Evolutionary conservation across 2,797 vertebrate species (phyloP).

Genomic region (Lacerta viridis): DNA sequence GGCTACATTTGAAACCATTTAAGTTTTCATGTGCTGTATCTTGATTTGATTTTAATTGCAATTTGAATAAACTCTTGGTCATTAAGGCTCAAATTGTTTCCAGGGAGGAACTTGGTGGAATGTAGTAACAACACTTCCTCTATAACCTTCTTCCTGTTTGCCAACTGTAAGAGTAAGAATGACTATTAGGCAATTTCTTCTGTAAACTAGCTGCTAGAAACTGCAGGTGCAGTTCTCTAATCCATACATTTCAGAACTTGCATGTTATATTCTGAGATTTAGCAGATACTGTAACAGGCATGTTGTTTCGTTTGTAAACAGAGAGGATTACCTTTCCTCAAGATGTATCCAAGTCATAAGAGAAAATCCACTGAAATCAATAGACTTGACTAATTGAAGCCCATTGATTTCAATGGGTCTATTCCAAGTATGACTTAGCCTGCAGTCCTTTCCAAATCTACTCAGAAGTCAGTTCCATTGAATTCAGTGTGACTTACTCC

Average conservation of each 20-base stretch:
- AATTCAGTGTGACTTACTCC: no score
- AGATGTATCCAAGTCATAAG: no score
- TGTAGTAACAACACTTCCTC: constrained; percentile 13
- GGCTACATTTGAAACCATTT: background rate
- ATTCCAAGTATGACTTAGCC: no score
- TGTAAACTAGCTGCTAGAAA: background rate
- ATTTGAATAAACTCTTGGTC: background rate
- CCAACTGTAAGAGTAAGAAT: constrained; percentile 37
- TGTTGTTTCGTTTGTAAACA: constrained; percentile 1
- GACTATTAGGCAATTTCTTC: background rate
- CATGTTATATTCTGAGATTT: background rate
- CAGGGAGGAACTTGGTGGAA: constrained; percentile 2
- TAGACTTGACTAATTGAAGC: no score
- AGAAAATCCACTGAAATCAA: no score
- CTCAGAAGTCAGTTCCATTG: no score
- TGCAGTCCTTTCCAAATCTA: no score
- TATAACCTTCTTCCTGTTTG: background rate
- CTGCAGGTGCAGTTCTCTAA: background rate
- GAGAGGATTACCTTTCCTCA: fast-evolving
- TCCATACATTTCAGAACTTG: background rate
- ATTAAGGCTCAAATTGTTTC: background rate
- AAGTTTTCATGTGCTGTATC: background rate
- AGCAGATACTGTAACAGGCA: background rate
- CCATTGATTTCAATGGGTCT: no score
- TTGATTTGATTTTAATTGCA: background rate